Evolutionary conservation across 2,113 vertebrate genomes (phyloP).

Genomic region (Puntigrus tetrazona): DNA sequence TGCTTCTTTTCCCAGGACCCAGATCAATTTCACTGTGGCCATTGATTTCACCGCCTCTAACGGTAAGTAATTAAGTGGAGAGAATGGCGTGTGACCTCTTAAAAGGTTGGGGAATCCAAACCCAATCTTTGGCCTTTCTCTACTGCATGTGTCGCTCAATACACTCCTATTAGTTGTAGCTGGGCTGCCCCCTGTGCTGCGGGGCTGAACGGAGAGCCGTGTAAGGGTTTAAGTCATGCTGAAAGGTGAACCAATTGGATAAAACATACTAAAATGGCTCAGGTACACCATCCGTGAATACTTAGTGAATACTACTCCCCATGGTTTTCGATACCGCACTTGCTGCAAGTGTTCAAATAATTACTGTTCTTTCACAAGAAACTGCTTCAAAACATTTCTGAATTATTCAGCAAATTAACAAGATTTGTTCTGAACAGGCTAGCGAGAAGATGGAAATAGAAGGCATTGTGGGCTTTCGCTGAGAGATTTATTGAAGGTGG

Average conservation of each 20-base stretch:
- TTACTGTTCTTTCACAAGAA: slow-evolving; percentile 50
- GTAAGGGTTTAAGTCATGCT: background rate
- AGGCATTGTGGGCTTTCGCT: background rate
- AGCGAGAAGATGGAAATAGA: background rate
- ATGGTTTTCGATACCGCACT: slow-evolving; percentile 19
- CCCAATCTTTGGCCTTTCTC: slow-evolving; percentile 10
- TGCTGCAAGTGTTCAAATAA: slow-evolving; percentile 50
- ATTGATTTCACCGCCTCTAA: slow-evolving; percentile 97
- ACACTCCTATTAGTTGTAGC: slow-evolving; percentile 15
- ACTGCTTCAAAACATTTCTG: slow-evolving; percentile 38
- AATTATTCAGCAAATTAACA: slow-evolving; percentile 33
- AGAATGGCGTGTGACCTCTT: background rate
- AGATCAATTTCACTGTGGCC: slow-evolving; percentile 97
- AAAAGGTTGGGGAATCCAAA: slow-evolving; percentile 14
- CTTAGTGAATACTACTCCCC: slow-evolving; percentile 1
- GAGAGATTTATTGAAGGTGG: slow-evolving; percentile 16
- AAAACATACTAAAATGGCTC: slow-evolving; percentile 15
- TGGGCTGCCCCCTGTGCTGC: background rate
- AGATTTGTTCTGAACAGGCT: background rate
- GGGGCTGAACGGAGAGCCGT: background rate
- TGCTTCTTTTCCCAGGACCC: slow-evolving; percentile 78
- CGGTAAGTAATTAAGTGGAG: slow-evolving; percentile 78
- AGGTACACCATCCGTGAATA: background rate
- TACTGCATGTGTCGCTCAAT: background rate
- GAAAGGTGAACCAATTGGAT: background rate